Percentiles rank a stretch among this genome's conserved stretches.
phyloP scores from a whole-genome alignment of 2,797 vertebrate genomes.

The Discoglossus pictus region DNA sequence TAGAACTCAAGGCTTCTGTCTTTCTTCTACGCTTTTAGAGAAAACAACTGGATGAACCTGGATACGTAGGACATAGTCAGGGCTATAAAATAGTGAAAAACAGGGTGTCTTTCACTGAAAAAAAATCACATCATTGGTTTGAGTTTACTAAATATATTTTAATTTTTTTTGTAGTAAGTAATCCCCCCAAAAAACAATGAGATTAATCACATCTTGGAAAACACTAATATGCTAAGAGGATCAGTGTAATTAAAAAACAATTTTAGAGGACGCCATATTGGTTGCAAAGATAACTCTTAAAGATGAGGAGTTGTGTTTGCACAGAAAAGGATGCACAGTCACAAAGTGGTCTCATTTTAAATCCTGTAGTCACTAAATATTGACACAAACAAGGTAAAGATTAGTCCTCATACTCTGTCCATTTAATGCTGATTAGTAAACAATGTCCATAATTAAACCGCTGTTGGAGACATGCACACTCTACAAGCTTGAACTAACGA shows the following conservation, averaged over 20 bases:
- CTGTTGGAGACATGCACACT: slow-evolving; percentile 72
- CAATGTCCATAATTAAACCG: slow-evolving; percentile 76
- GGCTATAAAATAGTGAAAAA: too few species aligned
- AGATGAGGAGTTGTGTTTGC: neutral
- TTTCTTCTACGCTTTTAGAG: too few species aligned
- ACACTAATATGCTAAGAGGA: too few species aligned
- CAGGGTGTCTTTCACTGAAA: too few species aligned
- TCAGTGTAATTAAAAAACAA: slow-evolving; percentile 6
- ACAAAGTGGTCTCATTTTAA: slow-evolving; percentile 71
- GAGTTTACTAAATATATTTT: too few species aligned
- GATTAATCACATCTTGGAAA: too few species aligned
- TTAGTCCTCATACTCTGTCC: slow-evolving; percentile 70
- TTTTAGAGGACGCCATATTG: neutral
- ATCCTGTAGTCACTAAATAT: slow-evolving; percentile 63
- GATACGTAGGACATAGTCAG: too few species aligned
- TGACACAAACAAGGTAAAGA: slow-evolving; percentile 71
- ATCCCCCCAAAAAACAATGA: too few species aligned
- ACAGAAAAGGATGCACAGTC: slow-evolving; percentile 28
- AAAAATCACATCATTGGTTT: too few species aligned
- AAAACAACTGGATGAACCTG: too few species aligned
- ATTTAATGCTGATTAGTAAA: slow-evolving; percentile 76
- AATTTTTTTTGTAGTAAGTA: too few species aligned
- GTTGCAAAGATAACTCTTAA: slow-evolving; percentile 9
- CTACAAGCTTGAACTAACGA: slow-evolving; percentile 70
- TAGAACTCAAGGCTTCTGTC: too few species aligned